phyloP scores from a whole-genome alignment of 2,888 invertebrate species.

The Carcina quercana region DNA sequence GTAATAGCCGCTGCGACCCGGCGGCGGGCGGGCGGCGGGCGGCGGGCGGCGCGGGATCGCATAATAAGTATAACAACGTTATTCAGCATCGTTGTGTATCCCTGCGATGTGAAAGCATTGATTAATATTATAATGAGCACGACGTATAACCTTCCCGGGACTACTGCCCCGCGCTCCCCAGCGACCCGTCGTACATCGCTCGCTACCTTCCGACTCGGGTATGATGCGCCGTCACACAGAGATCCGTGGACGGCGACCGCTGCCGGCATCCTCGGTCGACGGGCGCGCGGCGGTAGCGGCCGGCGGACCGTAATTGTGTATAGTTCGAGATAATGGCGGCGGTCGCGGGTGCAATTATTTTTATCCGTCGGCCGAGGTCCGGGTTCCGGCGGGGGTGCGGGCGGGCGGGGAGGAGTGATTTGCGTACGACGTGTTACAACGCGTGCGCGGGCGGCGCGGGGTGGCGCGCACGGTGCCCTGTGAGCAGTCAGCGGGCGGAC shows the following conservation, averaged over 20 bases:
- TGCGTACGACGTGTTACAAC: slow-evolving; percentile 37
- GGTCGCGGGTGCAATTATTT: slow-evolving; percentile 58
- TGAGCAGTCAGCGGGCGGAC: too few relatives aligned
- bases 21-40: too few relatives aligned
- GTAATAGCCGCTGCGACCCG: too few relatives aligned
- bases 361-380: slow-evolving; percentile 31
- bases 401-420: slow-evolving; percentile 37
- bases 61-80: too few relatives aligned
- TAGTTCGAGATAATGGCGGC: slow-evolving; percentile 55
- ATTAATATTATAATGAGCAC: slow-evolving; percentile 68
- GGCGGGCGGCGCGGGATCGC: too few relatives aligned
- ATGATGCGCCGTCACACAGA: neutral
- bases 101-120: slow-evolving; percentile 49
- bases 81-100: slow-evolving; percentile 44
- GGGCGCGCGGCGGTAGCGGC: slow-evolving; percentile 19
- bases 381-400: slow-evolving; percentile 14
- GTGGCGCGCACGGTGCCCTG: too few relatives aligned
- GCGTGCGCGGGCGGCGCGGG: slow-evolving; percentile 16
- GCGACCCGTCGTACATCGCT: slow-evolving; percentile 1
- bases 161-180: slow-evolving; percentile 9
- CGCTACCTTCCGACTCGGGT: neutral
- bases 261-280: neutral
- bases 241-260: too few relatives aligned
- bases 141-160: slow-evolving; percentile 31
- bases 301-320: slow-evolving; percentile 55